Conservation (phyloP, 1,140 invertebrate genomes). For the Cotesia vestalis region DNA sequence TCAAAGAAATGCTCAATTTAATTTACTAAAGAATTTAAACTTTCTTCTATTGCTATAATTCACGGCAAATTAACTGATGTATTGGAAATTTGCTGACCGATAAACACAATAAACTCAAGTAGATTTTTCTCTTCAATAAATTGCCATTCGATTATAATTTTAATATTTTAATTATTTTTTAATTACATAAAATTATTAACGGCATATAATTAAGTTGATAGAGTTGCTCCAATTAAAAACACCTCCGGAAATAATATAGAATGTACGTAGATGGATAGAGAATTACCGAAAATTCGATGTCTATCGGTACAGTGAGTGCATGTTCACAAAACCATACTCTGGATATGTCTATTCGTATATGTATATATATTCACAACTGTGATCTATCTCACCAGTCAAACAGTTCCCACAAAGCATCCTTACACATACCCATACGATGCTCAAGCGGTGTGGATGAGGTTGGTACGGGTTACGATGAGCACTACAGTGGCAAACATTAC, state of each 20-base stretch:
- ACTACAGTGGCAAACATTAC: slow-evolving; percentile 19
- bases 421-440: too few species aligned
- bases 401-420: too few species aligned
- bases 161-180: neutral
- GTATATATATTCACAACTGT: too few species aligned
- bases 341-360: too few species aligned
- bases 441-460: too few species aligned
- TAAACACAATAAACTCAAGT: slow-evolving; percentile 39
- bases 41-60: slow-evolving; percentile 28
- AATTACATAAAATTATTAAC: neutral
- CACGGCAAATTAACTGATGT: slow-evolving; percentile 21
- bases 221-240: slow-evolving; percentile 39
- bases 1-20: slow-evolving; percentile 17
- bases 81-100: slow-evolving; percentile 22
- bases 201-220: slow-evolving; percentile 16
- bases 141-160: neutral
- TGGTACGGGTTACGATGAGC: neutral
- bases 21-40: slow-evolving; percentile 18
- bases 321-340: neutral
- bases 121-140: slow-evolving; percentile 27
- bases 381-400: too few species aligned
- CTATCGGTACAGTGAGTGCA: slow-evolving; percentile 50
- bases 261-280: slow-evolving; percentile 46
- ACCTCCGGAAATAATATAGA: slow-evolving; percentile 46
- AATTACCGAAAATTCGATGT: slow-evolving; percentile 37